Evolutionary conservation across 1,140 invertebrate genomes (phyloP).

Genomic region (Trissolcus basalis): DNA sequence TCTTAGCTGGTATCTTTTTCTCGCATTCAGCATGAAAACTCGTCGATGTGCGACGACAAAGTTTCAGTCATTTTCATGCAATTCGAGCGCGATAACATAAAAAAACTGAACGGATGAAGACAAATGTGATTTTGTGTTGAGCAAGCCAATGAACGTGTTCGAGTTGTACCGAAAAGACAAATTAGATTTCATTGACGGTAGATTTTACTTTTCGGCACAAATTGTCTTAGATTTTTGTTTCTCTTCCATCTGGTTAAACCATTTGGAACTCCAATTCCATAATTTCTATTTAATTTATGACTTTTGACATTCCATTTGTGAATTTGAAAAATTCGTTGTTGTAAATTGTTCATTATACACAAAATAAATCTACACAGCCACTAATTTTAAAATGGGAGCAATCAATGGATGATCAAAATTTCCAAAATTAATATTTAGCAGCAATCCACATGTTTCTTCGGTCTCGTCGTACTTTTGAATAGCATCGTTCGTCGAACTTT

Average conservation of each 20-base stretch:
- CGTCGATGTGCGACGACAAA: slow-evolving; percentile 42
- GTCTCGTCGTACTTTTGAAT: slow-evolving; percentile 28
- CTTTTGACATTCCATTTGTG: too few relatives aligned
- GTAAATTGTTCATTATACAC: not conserved
- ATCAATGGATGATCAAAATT: slow-evolving; percentile 11
- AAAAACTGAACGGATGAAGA: slow-evolving; percentile 43
- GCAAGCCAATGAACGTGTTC: slow-evolving; percentile 52
- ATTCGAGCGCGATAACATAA: slow-evolving; percentile 34
- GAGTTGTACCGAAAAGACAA: slow-evolving; percentile 26
- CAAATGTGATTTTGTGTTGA: slow-evolving; percentile 55
- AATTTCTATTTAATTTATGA: too few relatives aligned
- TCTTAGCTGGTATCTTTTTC: slow-evolving; percentile 28
- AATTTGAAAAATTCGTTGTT: not conserved
- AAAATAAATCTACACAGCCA: slow-evolving; percentile 36
- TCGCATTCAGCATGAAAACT: slow-evolving; percentile 47
- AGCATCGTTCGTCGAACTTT: slow-evolving; percentile 20
- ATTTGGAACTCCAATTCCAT: too few relatives aligned
- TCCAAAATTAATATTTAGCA: slow-evolving; percentile 30
- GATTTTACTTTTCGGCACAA: not conserved
- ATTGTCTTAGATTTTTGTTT: not conserved
- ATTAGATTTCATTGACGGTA: not conserved
- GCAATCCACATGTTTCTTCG: slow-evolving; percentile 59
- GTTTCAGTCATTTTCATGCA: slow-evolving; percentile 46
- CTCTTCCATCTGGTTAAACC: not conserved
- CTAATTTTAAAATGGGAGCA: slow-evolving; percentile 8